Evolutionary conservation across 2,888 invertebrate species (phyloP).

Genomic region (Cantharis flavilabris): DNA sequence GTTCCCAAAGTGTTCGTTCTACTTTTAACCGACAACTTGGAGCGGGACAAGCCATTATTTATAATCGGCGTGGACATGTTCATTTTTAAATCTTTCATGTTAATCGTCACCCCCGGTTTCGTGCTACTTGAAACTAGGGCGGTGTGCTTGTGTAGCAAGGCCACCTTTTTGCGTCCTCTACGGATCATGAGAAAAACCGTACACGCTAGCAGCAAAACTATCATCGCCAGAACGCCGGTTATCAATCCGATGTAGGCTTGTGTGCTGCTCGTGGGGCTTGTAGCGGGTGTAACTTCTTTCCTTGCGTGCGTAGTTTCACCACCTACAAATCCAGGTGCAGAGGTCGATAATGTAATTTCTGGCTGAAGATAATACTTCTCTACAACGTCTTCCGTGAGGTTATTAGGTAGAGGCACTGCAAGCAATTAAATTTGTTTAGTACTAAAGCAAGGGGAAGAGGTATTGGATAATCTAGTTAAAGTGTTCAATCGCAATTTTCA

Average conservation of each 20-base stretch:
- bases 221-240: conserved; percentile 69
- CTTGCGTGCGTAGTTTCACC: conserved; percentile 59
- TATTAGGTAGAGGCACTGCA: conserved; percentile 62
- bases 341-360: conserved; percentile 49
- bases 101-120: conserved; percentile 61
- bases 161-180: conserved; percentile 65
- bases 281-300: conserved; percentile 63
- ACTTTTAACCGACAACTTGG: conserved; percentile 57
- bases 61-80: conserved; percentile 63
- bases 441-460: conserved; percentile 1
- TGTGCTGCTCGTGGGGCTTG: conserved; percentile 63
- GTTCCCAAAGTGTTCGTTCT: conserved; percentile 47
- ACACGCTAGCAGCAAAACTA: conserved; percentile 67
- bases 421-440: conserved; percentile 33
- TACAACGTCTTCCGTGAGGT: conserved; percentile 64
- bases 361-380: conserved; percentile 67
- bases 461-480: conserved; percentile 18
- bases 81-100: conserved; percentile 63
- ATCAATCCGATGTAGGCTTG: conserved; percentile 67
- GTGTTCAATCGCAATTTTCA: conserved; percentile 22
- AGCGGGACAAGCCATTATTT: conserved; percentile 60
- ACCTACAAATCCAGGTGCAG: conserved; percentile 51
- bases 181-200: conserved; percentile 68
- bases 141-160: conserved; percentile 66
- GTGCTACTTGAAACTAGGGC: conserved; percentile 62